Base-by-base conservation (phyloP, 2,888 invertebrate genomes). In the Anticlea derivata region DNA sequence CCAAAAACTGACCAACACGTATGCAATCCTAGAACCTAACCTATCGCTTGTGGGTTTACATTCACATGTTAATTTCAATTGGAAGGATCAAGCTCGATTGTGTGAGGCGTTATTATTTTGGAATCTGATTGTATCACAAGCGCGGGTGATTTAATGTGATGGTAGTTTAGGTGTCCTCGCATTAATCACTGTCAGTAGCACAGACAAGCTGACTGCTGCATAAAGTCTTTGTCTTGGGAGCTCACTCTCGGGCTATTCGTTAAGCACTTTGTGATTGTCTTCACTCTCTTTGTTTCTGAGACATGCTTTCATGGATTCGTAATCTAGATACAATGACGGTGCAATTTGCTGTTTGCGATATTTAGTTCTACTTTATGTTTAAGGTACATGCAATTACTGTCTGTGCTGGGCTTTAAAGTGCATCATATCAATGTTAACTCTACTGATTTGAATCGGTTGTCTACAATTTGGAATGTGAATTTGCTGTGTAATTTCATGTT, bases 1-100 rank as follows among this genome's bases (percentile, higher is more conserved):
- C 91, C 91, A 92, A 91, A 92, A 86, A 81, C 89, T 90, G 89
- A 90, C 88, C 87, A 81, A 83, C 74, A 83, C 80, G 85, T 76
- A 82, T 73, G 80, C 73, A 78, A n/a, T 80, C 78, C 77, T 77
- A 75, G 76, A 73, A 71, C 63, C 69, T 67, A 68, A 66, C 58
- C 65, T 70, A 65, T 60, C 61, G 50, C 34, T 52, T 48, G 45
- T 67, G 62, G 69, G 60, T 63, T 54, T 63, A 65, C 52, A 58
- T 66, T 59, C 58, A 59, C 68, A 62, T 63, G 70, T 73, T 76
- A 68, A 68, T 67, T 35, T 66, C 66, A 60, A 54, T 56, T 73
- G 73, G 65, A 69, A 75, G 75, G 66, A 73, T 73, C 79, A 75
- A 75, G 71, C 74, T 70, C 68, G 35, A 51, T 60, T 55, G 47